These are phyloP conservation scores for Hyppa rectilinea DNA, from an alignment of 2,888 invertebrate species.

Conservation along the genomic window DNA sequence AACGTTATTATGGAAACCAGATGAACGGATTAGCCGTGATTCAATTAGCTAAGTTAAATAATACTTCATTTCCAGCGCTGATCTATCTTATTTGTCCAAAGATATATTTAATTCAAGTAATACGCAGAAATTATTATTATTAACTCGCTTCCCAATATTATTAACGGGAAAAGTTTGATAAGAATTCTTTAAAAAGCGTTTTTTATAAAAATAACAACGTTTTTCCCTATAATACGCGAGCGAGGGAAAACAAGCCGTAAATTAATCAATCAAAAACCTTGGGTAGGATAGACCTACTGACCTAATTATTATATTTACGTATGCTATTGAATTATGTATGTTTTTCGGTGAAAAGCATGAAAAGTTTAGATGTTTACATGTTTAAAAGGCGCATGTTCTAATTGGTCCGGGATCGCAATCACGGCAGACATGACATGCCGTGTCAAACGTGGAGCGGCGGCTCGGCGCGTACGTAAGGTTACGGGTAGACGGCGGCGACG, in stretches of 20 bases:
- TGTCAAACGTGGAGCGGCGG: conserved; percentile 57
- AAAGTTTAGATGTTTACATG: conserved; percentile 38
- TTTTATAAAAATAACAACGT: conserved; percentile 23
- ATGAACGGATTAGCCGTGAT: conserved; percentile 45
- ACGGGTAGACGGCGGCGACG: conserved; percentile 68
- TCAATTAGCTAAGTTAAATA: conserved; percentile 59
- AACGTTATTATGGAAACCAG: conserved; percentile 35
- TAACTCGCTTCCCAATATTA: conserved; percentile 4
- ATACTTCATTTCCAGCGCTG: conserved; percentile 44
- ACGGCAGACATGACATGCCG: conserved; percentile 64
- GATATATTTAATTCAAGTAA: neutral
- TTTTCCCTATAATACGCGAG: conserved; percentile 17
- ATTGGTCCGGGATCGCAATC: conserved; percentile 67
- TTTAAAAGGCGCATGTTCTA: conserved; percentile 50
- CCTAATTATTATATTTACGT: conserved; percentile 57
- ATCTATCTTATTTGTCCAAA: conserved; percentile 21
- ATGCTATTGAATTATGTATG: conserved; percentile 27
- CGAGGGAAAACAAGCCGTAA: conserved; percentile 34
- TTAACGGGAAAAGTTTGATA: neutral
- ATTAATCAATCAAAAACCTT: conserved; percentile 58
- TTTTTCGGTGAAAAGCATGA: conserved; percentile 26
- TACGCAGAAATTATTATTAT: neutral
- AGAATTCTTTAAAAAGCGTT: neutral
- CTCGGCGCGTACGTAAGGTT: conserved; percentile 66
- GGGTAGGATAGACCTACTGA: conserved; percentile 59